These are phyloP conservation scores for Diaphora mendica DNA, from an alignment of 2,888 invertebrate genomes.

Conservation along the genomic window DNA sequence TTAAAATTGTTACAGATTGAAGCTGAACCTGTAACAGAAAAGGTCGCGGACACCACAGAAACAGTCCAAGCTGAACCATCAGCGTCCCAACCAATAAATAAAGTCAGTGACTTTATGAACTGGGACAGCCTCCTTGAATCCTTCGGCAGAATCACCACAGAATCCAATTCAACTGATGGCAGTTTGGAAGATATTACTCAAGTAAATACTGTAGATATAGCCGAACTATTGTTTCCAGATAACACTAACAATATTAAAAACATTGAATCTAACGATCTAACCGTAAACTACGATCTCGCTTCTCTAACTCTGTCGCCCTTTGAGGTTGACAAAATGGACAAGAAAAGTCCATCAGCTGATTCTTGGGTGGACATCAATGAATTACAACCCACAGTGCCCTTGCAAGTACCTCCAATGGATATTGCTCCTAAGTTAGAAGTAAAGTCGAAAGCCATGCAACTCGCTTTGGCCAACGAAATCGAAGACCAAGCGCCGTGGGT, in stretches of 20 bases:
- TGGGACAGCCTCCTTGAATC: slow-evolving; percentile 82
- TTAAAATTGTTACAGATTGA: slow-evolving; percentile 58
- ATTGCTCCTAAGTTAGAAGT: slow-evolving; percentile 64
- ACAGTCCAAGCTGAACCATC: slow-evolving; percentile 9
- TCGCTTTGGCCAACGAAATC: slow-evolving; percentile 91
- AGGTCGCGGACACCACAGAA: slow-evolving; percentile 38
- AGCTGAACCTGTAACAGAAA: slow-evolving; percentile 56
- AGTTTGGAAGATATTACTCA: slow-evolving; percentile 74
- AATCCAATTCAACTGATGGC: slow-evolving; percentile 77
- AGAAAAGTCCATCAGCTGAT: slow-evolving; percentile 54
- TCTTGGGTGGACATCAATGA: slow-evolving; percentile 69
- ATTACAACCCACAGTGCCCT: slow-evolving; percentile 58
- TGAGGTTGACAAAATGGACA: slow-evolving; percentile 62
- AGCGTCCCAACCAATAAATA: slow-evolving; percentile 49
- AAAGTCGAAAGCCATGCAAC: slow-evolving; percentile 87
- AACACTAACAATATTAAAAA: slow-evolving; percentile 65
- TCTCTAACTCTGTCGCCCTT: slow-evolving; percentile 69
- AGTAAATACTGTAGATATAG: slow-evolving; percentile 74
- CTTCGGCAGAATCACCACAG: slow-evolving; percentile 79
- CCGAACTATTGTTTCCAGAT: slow-evolving; percentile 76
- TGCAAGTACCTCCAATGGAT: slow-evolving; percentile 36
- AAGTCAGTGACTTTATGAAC: slow-evolving; percentile 67
- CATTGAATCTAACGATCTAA: slow-evolving; percentile 57
- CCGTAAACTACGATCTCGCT: slow-evolving; percentile 74
- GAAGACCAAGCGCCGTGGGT: slow-evolving; percentile 92